phyloP scores from a whole-genome alignment of 2,888 invertebrate genomes.

The Mactromeris polynyma region DNA sequence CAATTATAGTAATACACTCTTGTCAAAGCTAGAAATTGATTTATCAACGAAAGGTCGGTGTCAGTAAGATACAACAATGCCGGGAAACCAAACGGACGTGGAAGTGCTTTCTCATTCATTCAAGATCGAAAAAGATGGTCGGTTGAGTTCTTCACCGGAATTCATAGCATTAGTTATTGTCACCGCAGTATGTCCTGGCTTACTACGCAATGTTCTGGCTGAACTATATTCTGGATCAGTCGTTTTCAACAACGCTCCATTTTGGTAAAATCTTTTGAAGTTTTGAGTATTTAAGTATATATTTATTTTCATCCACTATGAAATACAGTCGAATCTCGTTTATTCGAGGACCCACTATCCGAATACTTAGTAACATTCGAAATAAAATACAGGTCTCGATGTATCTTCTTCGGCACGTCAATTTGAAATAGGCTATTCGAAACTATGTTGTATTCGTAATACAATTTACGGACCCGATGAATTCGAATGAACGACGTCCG shows the following conservation, averaged over 20 bases:
- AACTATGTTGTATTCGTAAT: no score
- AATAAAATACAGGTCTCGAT: no score
- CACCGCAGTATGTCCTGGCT: slow-evolving; percentile 48
- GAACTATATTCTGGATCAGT: slow-evolving; percentile 24
- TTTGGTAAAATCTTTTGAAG: slow-evolving; percentile 48
- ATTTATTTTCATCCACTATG: no score
- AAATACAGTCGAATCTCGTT: no score
- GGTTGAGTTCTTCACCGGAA: not conserved
- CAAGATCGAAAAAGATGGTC: not conserved
- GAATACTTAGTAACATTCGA: no score
- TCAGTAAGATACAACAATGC: not conserved
- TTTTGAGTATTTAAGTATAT: not conserved
- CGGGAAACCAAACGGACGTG: not conserved
- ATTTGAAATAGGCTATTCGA: no score
- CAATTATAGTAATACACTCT: not conserved
- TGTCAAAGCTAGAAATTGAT: not conserved
- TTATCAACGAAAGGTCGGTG: not conserved
- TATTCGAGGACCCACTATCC: no score
- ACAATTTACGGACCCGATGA: no score
- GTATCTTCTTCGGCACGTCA: no score
- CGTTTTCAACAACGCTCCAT: slow-evolving; percentile 47
- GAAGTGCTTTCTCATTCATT: not conserved
- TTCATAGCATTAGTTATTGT: slow-evolving; percentile 60
- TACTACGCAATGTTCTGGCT: slow-evolving; percentile 56
- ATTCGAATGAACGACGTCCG: no score